Base-by-base conservation (phyloP, 2,797 vertebrate species). In the Xerus rutilus region DNA sequence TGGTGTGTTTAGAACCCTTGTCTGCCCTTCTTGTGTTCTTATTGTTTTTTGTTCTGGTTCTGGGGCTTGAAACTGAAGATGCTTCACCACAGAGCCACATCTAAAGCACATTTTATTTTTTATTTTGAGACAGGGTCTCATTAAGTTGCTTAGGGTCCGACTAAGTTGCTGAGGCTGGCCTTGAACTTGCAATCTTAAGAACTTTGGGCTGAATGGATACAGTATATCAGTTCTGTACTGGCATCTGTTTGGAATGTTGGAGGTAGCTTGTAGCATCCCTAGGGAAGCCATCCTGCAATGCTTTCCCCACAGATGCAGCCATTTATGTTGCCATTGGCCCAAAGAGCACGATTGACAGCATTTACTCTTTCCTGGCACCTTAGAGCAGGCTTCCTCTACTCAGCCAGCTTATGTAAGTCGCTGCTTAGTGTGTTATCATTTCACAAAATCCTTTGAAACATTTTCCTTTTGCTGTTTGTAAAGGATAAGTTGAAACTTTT, bases 311-410 rank as follows among this genome's bases (percentile, higher is more conserved):
- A 54, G 47, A 49, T 7, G 32, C 23, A 54, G 10, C 12, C 2
- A 0, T 28, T 62, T 23, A 3, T 54, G 43, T 47, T 43, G n/a
- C 18, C 52, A 8, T 35, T 2, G 35, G 62, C 30, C 32, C 2
- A 8, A 28, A 70, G 18, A 13, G n/a, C 47, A 6, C 11, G 69
- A 13, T 9, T 3, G 20, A 1, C 9, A 1, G 1, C 25, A 9
- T 11, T 17, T 20, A 2, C n/a, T 77, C 69, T 79, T 77, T 15
- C 5, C 20, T 14, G 52, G 23, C 7, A 3, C 4, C 25, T 28
- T 20, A 25, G 11, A 59, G 62, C 67, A 25, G 12, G 3, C 2
- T 14, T 10, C 28, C 20, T 59, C 6, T 45, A 11, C 32, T 4
- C 57, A 47, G 54, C 74, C 4, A 11, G 35, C 20, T 77, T n/a